A percentile compares a stretch with the other conserved stretches of the same genome.
These are phyloP conservation scores for Andrena trimmerana DNA, from an alignment of 2,888 invertebrate species.

Conservation along the genomic window DNA sequence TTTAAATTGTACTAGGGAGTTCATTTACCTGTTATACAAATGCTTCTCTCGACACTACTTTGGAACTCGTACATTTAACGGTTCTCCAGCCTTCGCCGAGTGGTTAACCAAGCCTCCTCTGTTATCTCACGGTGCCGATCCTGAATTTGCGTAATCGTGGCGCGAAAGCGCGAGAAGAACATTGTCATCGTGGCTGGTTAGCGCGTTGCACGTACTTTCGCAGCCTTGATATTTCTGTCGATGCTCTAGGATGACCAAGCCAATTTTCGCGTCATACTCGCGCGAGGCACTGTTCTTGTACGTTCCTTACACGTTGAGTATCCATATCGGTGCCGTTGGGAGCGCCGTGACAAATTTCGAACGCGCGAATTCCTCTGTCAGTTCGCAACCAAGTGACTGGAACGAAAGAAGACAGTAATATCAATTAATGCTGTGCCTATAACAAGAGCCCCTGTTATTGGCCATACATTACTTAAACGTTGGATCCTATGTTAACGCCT, in stretches of 20 bases:
- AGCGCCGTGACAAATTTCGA: slow-evolving; percentile 69
- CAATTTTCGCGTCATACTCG: slow-evolving; percentile 65
- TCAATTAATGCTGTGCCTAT: slow-evolving; percentile 7
- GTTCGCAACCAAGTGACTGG: slow-evolving; percentile 8
- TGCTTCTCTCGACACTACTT: neutral
- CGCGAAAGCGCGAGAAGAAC: slow-evolving; percentile 60
- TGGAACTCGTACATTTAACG: slow-evolving; percentile 10
- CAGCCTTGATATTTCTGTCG: slow-evolving; percentile 73
- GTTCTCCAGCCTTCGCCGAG: slow-evolving; percentile 30
- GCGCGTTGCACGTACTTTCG: slow-evolving; percentile 37
- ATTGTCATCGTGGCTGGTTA: slow-evolving; percentile 61
- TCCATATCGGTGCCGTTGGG: slow-evolving; percentile 50
- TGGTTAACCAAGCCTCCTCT: slow-evolving; percentile 23
- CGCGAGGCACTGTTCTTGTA: slow-evolving; percentile 27
- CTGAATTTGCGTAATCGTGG: slow-evolving; percentile 60
- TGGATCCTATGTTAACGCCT: neutral
- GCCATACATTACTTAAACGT: neutral
- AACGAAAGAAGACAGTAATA: neutral
- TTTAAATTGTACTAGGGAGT: neutral
- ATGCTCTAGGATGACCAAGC: slow-evolving; percentile 68
- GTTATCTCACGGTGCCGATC: slow-evolving; percentile 55
- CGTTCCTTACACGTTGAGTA: slow-evolving; percentile 22
- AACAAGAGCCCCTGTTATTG: neutral
- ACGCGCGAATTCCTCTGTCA: slow-evolving; percentile 56
- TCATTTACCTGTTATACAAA: neutral